Percentiles rank a stretch among this genome's conserved stretches.
phyloP scores from a whole-genome alignment of 2,888 invertebrate genomes.

The Theretra japonica region DNA sequence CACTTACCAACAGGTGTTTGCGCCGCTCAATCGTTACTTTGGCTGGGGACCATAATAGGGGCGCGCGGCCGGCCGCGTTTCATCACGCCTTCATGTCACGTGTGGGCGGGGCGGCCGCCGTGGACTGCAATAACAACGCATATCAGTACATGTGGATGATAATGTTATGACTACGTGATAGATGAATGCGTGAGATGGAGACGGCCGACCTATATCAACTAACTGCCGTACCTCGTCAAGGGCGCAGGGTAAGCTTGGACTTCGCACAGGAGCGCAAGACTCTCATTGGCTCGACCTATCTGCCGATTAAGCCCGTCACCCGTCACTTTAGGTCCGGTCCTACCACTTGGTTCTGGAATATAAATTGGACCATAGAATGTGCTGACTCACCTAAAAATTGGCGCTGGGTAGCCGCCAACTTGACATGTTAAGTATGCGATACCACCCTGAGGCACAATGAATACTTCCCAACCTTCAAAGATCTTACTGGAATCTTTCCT shows the following conservation, averaged over 20 bases:
- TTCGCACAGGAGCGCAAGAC: conserved; percentile 89
- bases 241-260: conserved; percentile 92
- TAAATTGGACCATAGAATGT: conserved; percentile 62
- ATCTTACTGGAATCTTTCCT: conserved; percentile 79
- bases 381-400: conserved; percentile 88
- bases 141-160: conserved; percentile 77
- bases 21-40: conserved; percentile 83
- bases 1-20: conserved; percentile 84
- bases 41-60: conserved; percentile 73
- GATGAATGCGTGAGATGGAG: conserved; percentile 80
- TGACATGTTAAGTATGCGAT: conserved; percentile 87
- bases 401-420: conserved; percentile 88
- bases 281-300: conserved; percentile 72
- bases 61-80: conserved; percentile 81
- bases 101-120: conserved; percentile 73
- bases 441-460: conserved; percentile 77
- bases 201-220: conserved; percentile 64
- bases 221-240: conserved; percentile 88
- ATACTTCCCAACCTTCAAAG: conserved; percentile 87
- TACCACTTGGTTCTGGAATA: conserved; percentile 88
- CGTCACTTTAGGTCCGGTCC: conserved; percentile 88
- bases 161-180: conserved; percentile 75
- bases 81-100: conserved; percentile 80
- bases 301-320: conserved; percentile 86
- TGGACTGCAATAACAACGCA: conserved; percentile 82